Conservation (phyloP, 2,888 invertebrate species). For the Cataglyphis livida region DNA sequence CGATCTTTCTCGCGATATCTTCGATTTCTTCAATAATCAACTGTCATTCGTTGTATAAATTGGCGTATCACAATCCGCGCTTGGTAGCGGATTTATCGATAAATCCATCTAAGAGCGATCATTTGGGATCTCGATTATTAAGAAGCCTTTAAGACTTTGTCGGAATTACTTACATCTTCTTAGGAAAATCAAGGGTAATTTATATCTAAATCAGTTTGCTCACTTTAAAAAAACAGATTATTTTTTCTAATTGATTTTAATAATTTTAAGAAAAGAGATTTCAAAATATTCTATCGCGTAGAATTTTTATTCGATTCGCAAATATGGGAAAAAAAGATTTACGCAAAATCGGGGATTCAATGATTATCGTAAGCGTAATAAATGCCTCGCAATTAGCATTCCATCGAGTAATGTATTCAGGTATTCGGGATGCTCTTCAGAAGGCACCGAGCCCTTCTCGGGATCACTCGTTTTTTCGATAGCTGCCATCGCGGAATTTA, state of each 20-base stretch:
- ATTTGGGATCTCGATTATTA: not conserved
- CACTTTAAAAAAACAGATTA: not conserved
- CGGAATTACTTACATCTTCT: not conserved
- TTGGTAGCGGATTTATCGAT: conserved; percentile 19
- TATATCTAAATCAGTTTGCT: not conserved
- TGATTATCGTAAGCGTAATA: conserved; percentile 48
- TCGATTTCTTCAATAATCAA: conserved; percentile 73
- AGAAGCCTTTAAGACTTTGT: not conserved
- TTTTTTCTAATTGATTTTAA: not conserved
- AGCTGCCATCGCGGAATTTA: conserved; percentile 53
- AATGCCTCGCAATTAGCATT: conserved; percentile 57
- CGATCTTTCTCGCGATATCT: conserved; percentile 72
- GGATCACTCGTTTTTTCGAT: conserved; percentile 58
- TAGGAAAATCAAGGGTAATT: not conserved
- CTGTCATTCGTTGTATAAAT: conserved; percentile 55
- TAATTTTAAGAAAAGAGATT: not conserved
- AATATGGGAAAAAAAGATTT: not conserved
- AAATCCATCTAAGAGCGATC: conserved; percentile 14
- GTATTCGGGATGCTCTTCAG: conserved; percentile 48
- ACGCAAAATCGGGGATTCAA: not conserved
- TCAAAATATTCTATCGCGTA: not conserved
- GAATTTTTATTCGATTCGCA: not conserved
- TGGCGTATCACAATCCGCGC: conserved; percentile 49
- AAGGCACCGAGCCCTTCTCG: conserved; percentile 18
- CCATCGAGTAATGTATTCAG: conserved; percentile 60